Evolutionary conservation across 1,140 invertebrate genomes (phyloP).

Genomic region (Lordiphosa collinella): DNA sequence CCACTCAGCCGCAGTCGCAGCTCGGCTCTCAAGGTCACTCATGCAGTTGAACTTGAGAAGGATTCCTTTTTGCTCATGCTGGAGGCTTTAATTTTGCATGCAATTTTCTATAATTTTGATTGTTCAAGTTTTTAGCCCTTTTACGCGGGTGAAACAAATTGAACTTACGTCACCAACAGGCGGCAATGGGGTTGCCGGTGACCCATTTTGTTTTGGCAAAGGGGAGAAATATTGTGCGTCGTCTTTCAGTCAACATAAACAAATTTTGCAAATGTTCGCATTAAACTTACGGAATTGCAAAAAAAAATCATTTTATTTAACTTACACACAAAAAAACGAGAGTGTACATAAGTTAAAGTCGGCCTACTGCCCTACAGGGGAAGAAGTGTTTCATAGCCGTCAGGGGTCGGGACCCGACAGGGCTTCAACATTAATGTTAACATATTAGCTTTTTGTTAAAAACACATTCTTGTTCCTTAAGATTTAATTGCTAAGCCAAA

Average conservation of each 20-base stretch:
- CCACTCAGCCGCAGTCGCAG: constrained; percentile 11
- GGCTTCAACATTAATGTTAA: too few species aligned
- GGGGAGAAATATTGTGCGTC: neutral
- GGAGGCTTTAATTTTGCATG: constrained; percentile 48
- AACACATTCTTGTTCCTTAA: too few species aligned
- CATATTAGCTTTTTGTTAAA: too few species aligned
- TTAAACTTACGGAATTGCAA: constrained; percentile 73
- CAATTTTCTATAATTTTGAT: constrained; percentile 45
- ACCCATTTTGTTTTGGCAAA: constrained; percentile 8
- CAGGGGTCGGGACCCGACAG: too few species aligned
- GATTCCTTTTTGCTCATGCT: constrained; percentile 10
- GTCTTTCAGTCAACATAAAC: constrained; percentile 42
- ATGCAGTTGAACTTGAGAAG: constrained; percentile 61
- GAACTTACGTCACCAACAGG: constrained; percentile 49
- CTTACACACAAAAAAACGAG: constrained; percentile 9
- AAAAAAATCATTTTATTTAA: constrained; percentile 44
- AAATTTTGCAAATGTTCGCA: constrained; percentile 68
- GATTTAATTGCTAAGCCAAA: too few species aligned
- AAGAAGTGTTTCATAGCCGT: too few species aligned
- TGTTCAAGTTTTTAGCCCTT: constrained; percentile 28
- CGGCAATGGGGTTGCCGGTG: constrained; percentile 26
- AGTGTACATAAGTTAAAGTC: too few species aligned
- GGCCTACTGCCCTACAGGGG: too few species aligned
- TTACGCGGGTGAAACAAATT: constrained; percentile 46
- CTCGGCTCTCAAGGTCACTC: constrained; percentile 40